Percentiles rank a stretch among this genome's conserved stretches.
Evolutionary conservation across 1,140 invertebrate species (phyloP).

Genomic region (Drosophila cardini): DNA sequence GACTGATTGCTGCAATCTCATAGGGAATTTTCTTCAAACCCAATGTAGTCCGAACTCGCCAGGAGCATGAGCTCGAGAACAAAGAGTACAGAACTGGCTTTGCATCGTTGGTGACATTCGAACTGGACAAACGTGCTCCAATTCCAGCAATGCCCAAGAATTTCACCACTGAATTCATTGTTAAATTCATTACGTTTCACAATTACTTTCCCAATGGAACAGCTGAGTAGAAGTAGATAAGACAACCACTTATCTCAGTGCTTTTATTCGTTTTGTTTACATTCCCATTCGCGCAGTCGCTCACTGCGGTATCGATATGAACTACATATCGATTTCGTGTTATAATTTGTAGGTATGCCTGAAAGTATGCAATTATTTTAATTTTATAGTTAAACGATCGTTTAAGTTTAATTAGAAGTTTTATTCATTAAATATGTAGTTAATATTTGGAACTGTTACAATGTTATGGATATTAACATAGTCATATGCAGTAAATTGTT

Average conservation of each 20-base stretch:
- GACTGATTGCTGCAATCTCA: conserved; percentile 94
- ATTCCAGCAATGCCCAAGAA: not conserved
- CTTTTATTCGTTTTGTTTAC: not conserved
- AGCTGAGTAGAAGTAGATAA: too few species aligned
- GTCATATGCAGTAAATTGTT: conserved; percentile 36
- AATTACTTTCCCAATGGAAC: not conserved
- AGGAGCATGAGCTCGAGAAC: conserved; percentile 95
- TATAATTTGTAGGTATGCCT: not conserved
- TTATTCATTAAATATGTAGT: conserved; percentile 61
- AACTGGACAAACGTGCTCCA: not conserved
- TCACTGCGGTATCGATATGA: too few species aligned
- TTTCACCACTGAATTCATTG: not conserved
- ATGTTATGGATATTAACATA: conserved; percentile 65
- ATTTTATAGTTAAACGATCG: not conserved
- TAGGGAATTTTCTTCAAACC: conserved; percentile 97
- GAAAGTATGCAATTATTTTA: conserved; percentile 24
- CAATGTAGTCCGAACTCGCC: conserved; percentile 95
- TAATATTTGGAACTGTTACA: conserved; percentile 79
- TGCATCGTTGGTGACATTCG: not conserved
- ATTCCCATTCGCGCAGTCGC: not conserved
- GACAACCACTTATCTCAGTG: not conserved
- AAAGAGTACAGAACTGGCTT: conserved; percentile 94
- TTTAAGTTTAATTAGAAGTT: conserved; percentile 51
- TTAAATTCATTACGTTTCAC: not conserved
- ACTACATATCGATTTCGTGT: too few species aligned